Evolutionary conservation across 2,888 invertebrate genomes (phyloP), one percentile per base, ranked within the genome.

Genomic region (Acholoe squamosa): DNA sequence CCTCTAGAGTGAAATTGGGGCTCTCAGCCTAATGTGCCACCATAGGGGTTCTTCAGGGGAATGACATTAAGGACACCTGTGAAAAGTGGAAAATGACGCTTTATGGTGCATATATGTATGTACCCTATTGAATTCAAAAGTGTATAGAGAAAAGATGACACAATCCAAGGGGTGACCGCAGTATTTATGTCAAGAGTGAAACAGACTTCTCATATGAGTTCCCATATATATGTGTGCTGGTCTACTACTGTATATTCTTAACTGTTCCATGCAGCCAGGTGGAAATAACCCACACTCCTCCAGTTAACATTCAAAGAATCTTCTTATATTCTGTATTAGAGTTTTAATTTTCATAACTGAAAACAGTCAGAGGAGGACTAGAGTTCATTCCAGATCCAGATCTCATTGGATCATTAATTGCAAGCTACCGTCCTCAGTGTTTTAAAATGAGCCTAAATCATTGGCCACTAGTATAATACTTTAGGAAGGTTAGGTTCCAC

Each of bases 351-450:
- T 14, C 19, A n/a, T 61, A 61, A 7, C 43, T 43, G 43, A 43
- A 10, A 43, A 61, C 19, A 61, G 19, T 61, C 61, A n/a, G 61
- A 19, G 14, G 61, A 61, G 76, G 76, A 76, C 76, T 7, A 76
- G 3, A 76, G 76, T 31, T 76, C 76, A 76, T 76, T 76, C 76
- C 76, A 76, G 76, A 76, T 76, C 28, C 31, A 31, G n/a, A 5
- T 3, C 7, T 25, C 31, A 5, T 76, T 25, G 76, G 25, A 31
- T 76, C 76, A 31, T 28, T 31, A n/a, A n/a, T 76, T 76, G 76
- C 16, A 76, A 76, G 31, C 76, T 76, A 25, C 16, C 31, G 76
- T 76, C 76, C 76, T 76, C 31, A 76, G 14, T 61, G n/a, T 19
- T 43, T 43, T 43, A 19, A 61, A 61, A 61, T n/a, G 19, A 43